Evolutionary conservation across 2,888 invertebrate genomes (phyloP).

Genomic region (Taphrorychus bicolor): DNA sequence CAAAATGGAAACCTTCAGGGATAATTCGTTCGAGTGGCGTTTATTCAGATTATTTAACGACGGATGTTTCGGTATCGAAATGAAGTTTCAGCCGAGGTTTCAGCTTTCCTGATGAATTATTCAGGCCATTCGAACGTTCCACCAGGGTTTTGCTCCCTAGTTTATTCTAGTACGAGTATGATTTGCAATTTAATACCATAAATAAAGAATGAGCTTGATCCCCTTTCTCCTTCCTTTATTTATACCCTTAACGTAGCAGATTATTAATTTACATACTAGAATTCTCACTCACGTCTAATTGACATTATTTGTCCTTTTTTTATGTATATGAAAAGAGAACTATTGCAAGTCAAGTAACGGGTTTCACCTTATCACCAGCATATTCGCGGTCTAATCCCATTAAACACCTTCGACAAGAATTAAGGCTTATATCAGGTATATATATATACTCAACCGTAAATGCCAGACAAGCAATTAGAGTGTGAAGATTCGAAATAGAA

Average conservation of each 20-base stretch:
- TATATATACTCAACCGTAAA: background rate
- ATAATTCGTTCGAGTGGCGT: background rate
- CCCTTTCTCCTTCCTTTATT: no score
- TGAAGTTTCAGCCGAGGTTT: background rate
- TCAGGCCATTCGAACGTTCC: background rate
- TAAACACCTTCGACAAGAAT: background rate
- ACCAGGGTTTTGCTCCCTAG: background rate
- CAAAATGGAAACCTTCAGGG: background rate
- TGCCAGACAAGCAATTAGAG: background rate
- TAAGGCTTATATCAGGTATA: no score
- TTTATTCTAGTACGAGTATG: background rate
- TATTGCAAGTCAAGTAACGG: no score
- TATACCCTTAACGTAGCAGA: no score
- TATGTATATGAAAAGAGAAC: no score
- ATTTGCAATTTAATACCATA: background rate
- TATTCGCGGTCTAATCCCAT: background rate
- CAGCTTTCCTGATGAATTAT: background rate
- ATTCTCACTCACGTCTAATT: no score
- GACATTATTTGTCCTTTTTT: no score
- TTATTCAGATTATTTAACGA: constrained; percentile 1
- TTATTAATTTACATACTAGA: no score
- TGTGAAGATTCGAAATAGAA: background rate
- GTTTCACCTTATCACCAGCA: background rate
- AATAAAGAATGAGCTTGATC: background rate
- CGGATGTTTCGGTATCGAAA: background rate